Conservation (phyloP, 1,140 invertebrate species). For the Trialeurodes vaporariorum region DNA sequence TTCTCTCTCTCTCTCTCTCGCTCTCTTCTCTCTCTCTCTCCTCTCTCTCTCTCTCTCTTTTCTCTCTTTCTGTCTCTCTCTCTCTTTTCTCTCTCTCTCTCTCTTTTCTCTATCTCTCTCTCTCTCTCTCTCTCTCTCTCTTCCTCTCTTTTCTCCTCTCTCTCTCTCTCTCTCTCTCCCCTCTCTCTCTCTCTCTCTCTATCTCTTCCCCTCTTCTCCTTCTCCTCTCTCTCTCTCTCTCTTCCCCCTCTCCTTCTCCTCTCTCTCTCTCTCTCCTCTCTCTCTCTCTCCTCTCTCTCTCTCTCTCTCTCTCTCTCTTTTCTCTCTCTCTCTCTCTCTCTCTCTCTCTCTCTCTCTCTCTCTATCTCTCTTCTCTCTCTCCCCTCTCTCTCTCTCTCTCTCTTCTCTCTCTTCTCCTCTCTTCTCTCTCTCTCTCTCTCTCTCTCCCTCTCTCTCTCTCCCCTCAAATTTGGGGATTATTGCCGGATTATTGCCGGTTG, state of each 20-base stretch:
- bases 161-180: neutral
- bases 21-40: neutral
- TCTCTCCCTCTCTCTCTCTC: too few species aligned
- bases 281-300: too few species aligned
- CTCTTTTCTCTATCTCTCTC: neutral
- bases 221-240: neutral
- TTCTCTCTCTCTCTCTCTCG: constrained; percentile 2
- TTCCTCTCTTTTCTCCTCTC: neutral
- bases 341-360: neutral
- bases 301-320: too few species aligned
- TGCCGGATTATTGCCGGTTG: too few species aligned
- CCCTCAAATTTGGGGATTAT: too few species aligned
- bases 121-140: neutral
- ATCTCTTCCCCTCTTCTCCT: neutral
- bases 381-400: neutral
- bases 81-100: neutral
- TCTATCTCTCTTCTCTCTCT: neutral
- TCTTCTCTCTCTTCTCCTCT: constrained; percentile 3
- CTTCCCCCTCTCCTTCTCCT: neutral
- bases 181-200: neutral
- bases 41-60: neutral
- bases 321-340: neutral
- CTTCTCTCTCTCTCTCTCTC: neutral
- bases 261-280: neutral
- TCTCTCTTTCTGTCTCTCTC: neutral